A percentile compares a stretch with the other conserved stretches of the same genome.
phyloP scores from a whole-genome alignment of 2,113 vertebrate genomes.

The Tupaia tana region DNA sequence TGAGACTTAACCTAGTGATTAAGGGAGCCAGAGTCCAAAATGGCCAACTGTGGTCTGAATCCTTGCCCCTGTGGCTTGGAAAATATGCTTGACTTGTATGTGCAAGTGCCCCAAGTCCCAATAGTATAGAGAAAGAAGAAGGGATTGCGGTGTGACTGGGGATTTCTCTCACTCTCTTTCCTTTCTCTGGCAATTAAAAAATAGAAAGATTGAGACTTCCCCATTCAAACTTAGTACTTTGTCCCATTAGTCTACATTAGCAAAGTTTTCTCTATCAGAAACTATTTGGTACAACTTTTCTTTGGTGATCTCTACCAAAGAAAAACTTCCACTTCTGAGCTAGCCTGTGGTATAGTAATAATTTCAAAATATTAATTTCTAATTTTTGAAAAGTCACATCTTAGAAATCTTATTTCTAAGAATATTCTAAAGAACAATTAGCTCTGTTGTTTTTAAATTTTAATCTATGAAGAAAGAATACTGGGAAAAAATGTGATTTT shows the following conservation, averaged over 20 bases:
- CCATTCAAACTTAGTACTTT: neutral
- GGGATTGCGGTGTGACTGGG: no score
- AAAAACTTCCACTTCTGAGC: neutral
- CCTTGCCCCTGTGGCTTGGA: no score
- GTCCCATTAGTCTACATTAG: neutral
- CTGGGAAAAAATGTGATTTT: constrained; percentile 7
- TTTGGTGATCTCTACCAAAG: neutral
- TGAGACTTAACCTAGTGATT: neutral
- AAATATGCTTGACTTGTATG: no score
- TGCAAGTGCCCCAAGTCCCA: no score
- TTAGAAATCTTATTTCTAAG: neutral
- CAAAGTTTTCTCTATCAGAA: neutral
- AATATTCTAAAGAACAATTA: constrained; percentile 30
- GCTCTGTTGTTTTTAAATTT: constrained; percentile 29
- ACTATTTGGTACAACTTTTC: neutral
- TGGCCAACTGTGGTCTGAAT: no score
- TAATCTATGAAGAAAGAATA: neutral
- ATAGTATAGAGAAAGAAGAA: no score
- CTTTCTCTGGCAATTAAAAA: no score
- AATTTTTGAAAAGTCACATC: no score
- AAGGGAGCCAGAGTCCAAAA: no score
- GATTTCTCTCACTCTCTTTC: no score
- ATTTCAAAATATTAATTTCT: no score
- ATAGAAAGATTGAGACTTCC: neutral
- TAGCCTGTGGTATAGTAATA: neutral